These are phyloP conservation scores for Pterocles burchelli DNA, from an alignment of 2,113 vertebrate genomes.

Conservation along the genomic window DNA sequence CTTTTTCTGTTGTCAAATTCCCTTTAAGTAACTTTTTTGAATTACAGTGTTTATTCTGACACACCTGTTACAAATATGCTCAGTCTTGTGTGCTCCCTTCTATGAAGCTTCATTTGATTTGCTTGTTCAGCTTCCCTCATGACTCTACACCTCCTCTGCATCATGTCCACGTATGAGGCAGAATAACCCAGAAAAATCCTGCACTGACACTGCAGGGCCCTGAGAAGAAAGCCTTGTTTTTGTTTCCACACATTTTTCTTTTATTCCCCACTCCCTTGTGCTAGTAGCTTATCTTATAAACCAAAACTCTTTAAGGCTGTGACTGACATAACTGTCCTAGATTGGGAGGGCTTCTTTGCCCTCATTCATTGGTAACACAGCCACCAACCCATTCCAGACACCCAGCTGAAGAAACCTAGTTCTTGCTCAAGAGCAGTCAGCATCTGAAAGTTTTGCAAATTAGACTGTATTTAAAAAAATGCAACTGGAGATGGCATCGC, in stretches of 20 bases:
- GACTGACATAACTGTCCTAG: background rate
- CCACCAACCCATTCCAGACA: background rate
- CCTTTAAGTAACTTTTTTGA: background rate
- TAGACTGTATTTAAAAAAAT: background rate
- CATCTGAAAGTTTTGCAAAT: background rate
- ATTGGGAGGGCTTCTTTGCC: background rate
- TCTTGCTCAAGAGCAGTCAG: background rate
- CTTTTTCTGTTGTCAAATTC: background rate
- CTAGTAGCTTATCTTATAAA: constrained; percentile 30
- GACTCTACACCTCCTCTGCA: background rate
- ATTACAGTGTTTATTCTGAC: background rate
- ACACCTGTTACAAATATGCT: background rate
- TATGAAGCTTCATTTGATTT: background rate
- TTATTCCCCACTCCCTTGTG: background rate
- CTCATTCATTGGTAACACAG: background rate
- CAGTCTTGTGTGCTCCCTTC: background rate
- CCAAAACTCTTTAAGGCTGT: background rate
- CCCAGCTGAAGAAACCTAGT: background rate
- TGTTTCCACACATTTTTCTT: constrained; percentile 13
- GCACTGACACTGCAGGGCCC: background rate
- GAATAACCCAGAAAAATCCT: background rate
- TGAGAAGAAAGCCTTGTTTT: constrained; percentile 15
- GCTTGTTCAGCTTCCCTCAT: background rate
- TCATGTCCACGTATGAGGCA: background rate
- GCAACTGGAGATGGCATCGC: background rate